A percentile compares a stretch with the other conserved stretches of the same genome.
These are phyloP conservation scores for Calliopsis andreniformis DNA, from an alignment of 1,140 invertebrate genomes.

Conservation along the genomic window DNA sequence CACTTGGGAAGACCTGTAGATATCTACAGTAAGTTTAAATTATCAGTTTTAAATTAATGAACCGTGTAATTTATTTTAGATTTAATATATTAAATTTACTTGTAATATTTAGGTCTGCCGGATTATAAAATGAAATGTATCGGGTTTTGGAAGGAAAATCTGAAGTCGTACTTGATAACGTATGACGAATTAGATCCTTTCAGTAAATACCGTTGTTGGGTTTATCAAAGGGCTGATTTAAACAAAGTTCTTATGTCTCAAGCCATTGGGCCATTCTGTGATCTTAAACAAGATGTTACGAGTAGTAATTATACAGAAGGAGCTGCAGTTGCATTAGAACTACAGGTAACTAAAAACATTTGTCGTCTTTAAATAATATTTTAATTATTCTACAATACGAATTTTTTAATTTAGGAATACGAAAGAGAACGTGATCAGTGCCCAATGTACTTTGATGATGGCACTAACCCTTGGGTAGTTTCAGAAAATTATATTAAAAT, in stretches of 20 bases:
- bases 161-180: conserved; percentile 98
- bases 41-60: not conserved
- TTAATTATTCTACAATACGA: conserved; percentile 3
- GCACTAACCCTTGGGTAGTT: conserved; percentile 90
- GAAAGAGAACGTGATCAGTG: conserved; percentile 90
- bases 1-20: conserved; percentile 95
- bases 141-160: conserved; percentile 98
- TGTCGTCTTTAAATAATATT: not conserved
- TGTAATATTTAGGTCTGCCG: conserved; percentile 87
- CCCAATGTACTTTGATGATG: conserved; percentile 97
- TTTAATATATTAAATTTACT: no score
- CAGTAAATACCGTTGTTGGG: conserved; percentile 98
- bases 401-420: conserved; percentile 72
- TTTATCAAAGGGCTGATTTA: conserved; percentile 97
- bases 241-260: conserved; percentile 95
- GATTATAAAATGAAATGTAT: conserved; percentile 99
- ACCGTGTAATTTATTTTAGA: not conserved
- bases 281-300: conserved; percentile 93
- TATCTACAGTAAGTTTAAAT: conserved; percentile 89
- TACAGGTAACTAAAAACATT: conserved; percentile 88
- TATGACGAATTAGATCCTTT: conserved; percentile 98
- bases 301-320: conserved; percentile 94
- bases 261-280: conserved; percentile 95
- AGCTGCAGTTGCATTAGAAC: conserved; percentile 93
- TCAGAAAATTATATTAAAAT: conserved; percentile 88